phyloP scores from a whole-genome alignment of 2,888 invertebrate genomes.

The Gryllus longicercus region DNA sequence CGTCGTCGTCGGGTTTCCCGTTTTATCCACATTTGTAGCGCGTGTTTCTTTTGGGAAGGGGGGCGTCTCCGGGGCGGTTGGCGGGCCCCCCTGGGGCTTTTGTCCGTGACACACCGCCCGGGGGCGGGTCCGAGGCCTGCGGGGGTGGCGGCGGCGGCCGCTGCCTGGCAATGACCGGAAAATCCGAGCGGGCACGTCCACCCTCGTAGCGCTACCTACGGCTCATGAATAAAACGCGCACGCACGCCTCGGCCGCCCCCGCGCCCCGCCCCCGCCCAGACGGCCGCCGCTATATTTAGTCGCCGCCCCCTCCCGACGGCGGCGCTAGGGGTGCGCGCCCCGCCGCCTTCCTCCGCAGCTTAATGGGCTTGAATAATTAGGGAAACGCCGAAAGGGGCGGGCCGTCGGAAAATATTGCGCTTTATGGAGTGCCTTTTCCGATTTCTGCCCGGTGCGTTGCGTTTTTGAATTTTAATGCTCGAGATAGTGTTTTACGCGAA shows the following conservation, averaged over 20 bases:
- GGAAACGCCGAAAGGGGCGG: no score
- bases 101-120: not conserved
- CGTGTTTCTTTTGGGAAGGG: no score
- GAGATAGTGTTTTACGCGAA: no score
- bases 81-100: no score
- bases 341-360: not conserved
- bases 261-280: not conserved
- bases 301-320: not conserved
- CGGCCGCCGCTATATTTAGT: constrained; percentile 4
- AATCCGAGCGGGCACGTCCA: constrained; percentile 17
- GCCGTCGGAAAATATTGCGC: no score
- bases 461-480: no score
- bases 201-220: not conserved
- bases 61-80: no score
- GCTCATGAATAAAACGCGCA: not conserved
- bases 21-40: not conserved
- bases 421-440: no score
- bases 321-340: not conserved
- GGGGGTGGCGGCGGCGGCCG: not conserved
- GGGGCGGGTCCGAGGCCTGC: not conserved
- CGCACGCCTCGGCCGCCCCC: not conserved
- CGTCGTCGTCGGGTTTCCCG: not conserved
- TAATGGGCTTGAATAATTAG: not conserved
- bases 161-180: not conserved
- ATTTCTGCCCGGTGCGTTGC: no score